Percentiles rank a stretch among this genome's conserved stretches.
Evolutionary conservation across 2,888 invertebrate genomes (phyloP).

Genomic region (Cerceris rybyensis): DNA sequence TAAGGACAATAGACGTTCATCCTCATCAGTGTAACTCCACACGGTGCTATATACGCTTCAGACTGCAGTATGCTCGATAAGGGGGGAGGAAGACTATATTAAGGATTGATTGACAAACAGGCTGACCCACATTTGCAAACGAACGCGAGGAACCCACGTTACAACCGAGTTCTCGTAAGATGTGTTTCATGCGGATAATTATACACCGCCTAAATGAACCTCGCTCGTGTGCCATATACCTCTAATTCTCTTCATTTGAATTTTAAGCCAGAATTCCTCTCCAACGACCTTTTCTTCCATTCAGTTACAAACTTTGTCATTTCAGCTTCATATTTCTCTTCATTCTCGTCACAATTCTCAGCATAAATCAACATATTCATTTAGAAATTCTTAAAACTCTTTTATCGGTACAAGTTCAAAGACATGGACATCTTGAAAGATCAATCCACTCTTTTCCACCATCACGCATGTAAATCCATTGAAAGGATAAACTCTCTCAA

Average conservation of each 20-base stretch:
- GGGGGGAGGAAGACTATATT: constrained; percentile 56
- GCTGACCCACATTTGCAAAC: constrained; percentile 65
- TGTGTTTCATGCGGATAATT: constrained; percentile 65
- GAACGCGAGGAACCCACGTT: constrained; percentile 47
- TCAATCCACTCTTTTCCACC: constrained; percentile 7
- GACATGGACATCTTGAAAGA: constrained; percentile 12
- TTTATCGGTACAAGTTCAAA: neutral
- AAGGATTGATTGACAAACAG: constrained; percentile 69
- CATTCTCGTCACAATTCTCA: no score
- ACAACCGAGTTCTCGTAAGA: constrained; percentile 55
- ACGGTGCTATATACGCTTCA: constrained; percentile 8
- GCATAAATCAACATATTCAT: no score
- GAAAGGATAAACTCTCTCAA: constrained; percentile 10
- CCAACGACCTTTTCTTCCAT: constrained; percentile 34
- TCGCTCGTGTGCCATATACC: constrained; percentile 54
- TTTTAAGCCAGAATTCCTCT: constrained; percentile 18
- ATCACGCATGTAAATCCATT: constrained; percentile 16
- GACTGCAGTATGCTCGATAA: constrained; percentile 26
- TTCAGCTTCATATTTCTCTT: no score
- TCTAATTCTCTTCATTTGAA: constrained; percentile 47
- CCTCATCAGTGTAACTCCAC: constrained; percentile 31
- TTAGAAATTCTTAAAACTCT: neutral
- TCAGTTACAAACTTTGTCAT: no score
- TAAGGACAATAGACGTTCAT: constrained; percentile 29
- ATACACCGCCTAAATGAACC: constrained; percentile 29